Conservation (phyloP, 2,113 vertebrate genomes). For the Chionomys nivalis region DNA sequence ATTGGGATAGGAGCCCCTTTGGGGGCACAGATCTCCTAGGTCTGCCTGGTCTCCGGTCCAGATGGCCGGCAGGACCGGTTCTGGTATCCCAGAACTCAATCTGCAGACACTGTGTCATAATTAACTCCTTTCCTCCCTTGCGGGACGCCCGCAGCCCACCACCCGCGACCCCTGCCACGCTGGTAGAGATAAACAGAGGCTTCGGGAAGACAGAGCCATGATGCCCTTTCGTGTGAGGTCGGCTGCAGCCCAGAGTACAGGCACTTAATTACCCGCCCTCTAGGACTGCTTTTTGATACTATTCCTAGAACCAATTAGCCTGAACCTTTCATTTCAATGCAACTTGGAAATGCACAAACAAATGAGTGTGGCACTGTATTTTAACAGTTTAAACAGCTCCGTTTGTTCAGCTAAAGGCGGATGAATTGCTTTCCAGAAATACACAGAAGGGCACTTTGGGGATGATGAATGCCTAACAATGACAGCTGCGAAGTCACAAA, state of each 20-base stretch:
- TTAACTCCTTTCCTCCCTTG: slow-evolving; percentile 37
- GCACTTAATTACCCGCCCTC: slow-evolving; percentile 56
- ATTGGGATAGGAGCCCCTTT: not conserved
- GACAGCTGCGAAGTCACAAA: slow-evolving; percentile 70
- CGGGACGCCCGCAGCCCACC: not conserved
- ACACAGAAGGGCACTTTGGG: slow-evolving; percentile 57
- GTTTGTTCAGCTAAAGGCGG: slow-evolving; percentile 55
- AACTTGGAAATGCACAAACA: slow-evolving; percentile 58
- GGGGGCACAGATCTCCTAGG: not conserved
- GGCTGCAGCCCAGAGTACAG: not conserved
- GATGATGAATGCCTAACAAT: slow-evolving; percentile 45
- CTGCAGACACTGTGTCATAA: not conserved
- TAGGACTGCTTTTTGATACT: slow-evolving; percentile 40
- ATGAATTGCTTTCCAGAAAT: slow-evolving; percentile 74
- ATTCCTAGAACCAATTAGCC: slow-evolving; percentile 69
- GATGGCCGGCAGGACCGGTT: not conserved
- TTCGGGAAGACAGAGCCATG: not conserved
- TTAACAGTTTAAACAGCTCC: slow-evolving; percentile 54
- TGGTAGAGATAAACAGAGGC: slow-evolving; percentile 2
- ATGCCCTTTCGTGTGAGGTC: not conserved
- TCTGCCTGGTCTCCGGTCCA: accelerated
- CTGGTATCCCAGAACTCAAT: not conserved
- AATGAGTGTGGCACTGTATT: slow-evolving; percentile 42
- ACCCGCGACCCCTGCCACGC: not conserved
- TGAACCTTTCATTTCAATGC: slow-evolving; percentile 73